Evolutionary conservation across 2,888 invertebrate genomes (phyloP), one percentile per base, ranked within the genome.

Genomic region (Drosophila mettleri): DNA sequence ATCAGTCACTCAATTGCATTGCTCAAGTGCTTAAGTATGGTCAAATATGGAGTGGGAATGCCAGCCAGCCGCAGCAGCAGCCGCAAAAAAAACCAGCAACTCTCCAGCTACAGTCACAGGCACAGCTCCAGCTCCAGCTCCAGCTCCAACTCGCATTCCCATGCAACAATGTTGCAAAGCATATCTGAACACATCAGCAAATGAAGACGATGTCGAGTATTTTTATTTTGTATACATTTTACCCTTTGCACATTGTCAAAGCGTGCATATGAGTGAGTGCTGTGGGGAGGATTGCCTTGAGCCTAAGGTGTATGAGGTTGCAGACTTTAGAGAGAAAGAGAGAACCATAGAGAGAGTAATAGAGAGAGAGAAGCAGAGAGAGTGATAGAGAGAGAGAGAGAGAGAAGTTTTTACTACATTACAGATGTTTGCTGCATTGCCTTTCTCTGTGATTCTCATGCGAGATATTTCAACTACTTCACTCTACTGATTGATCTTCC

Each of bases 151-250:
- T 29, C 36, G 9, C 45, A 75, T 78, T 86, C 84, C 69, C 83
- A 78, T 83, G 86, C 86, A 86, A 83, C 83, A 86, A 74, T 80
- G 86, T 83, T 83, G 83, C 83, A 78, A 14, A 54, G 67, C 82
- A 69, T 75, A 75, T 86, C 78, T 80, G 72, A 58, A 72, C 72
- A 67, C 72, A 73, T 70, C 75, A 57, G 55, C 51, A 69, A 57
- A 55, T 52, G 69, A 68, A 68, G 70, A 70, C 49, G 64, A 74
- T 39, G 69, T 49, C 59, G 52, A 69, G 29, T 53, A 14, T 39
- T 24, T 59, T 48, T 16, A 24, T 48, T 55, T 33, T 52, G 14
- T 24, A 39, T 33, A 22, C 8, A n/a, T 14, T 8, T 8, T 14
- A 29, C 36, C 53, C 38, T 29, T 29, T 29, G 20, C 14, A n/a